Evolutionary conservation across 2,888 invertebrate genomes (phyloP).

Genomic region (Philhelius pedissequus): DNA sequence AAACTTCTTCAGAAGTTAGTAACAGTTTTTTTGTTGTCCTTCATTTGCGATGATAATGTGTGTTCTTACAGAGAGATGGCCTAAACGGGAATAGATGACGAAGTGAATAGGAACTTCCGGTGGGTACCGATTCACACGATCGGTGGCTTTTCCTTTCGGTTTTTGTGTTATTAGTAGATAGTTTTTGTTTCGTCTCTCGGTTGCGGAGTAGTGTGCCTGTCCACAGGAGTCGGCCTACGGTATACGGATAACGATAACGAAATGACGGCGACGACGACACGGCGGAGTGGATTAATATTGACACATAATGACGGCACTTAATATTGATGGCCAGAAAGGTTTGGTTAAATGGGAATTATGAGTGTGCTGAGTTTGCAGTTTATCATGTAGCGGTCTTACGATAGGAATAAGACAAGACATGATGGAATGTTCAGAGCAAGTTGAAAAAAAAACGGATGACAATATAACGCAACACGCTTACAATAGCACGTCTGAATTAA

Average conservation of each 20-base stretch:
- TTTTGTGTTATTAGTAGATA: not conserved
- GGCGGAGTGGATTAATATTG: slow-evolving; percentile 40
- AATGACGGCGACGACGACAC: not conserved
- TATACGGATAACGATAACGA: not conserved
- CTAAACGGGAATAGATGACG: slow-evolving; percentile 14
- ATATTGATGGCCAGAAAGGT: slow-evolving; percentile 41
- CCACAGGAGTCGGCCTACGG: slow-evolving; percentile 6
- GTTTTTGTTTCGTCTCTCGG: not conserved
- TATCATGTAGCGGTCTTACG: slow-evolving; percentile 48
- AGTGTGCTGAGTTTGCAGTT: slow-evolving; percentile 37
- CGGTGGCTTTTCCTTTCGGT: slow-evolving; percentile 26
- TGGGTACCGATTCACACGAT: slow-evolving; percentile 60
- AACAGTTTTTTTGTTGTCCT: slow-evolving; percentile 39
- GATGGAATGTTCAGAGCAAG: slow-evolving; percentile 46
- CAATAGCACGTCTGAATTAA: slow-evolving; percentile 13
- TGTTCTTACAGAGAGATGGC: not conserved
- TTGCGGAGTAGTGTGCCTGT: not conserved
- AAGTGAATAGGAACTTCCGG: slow-evolving; percentile 58
- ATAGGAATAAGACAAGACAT: slow-evolving; percentile 27
- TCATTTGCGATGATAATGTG: slow-evolving; percentile 1
- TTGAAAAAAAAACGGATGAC: not conserved
- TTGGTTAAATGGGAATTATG: slow-evolving; percentile 37
- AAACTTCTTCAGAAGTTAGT: slow-evolving; percentile 64
- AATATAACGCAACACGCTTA: not conserved
- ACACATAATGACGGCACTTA: slow-evolving; percentile 59